Percentiles rank a stretch among this genome's conserved stretches.
Conservation (phyloP, 2,888 invertebrate species). For the Sphaerophoria rueppellii region DNA sequence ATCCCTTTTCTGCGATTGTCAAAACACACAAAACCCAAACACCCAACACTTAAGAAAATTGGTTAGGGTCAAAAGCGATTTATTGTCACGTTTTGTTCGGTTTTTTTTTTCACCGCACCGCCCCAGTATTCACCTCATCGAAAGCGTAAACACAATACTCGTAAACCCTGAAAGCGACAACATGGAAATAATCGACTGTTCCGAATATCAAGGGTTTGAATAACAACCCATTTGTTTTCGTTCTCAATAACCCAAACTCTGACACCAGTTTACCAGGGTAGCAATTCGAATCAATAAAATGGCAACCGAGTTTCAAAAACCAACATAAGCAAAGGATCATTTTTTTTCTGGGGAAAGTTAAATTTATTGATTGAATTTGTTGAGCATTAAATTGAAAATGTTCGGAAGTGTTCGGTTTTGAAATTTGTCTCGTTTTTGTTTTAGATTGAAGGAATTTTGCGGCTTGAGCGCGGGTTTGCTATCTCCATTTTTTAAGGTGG, state of each 20-base stretch:
- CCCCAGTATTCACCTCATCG: neutral
- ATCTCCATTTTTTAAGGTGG: too few relatives aligned
- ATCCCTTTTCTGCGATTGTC: slow-evolving; percentile 24
- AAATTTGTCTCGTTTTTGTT: too few relatives aligned
- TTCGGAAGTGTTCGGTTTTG: too few relatives aligned
- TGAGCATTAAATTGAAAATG: slow-evolving; percentile 10
- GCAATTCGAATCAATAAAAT: slow-evolving; percentile 16
- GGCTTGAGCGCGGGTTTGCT: too few relatives aligned
- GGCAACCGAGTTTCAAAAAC: neutral
- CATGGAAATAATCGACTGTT: slow-evolving; percentile 30
- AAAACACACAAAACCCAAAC: slow-evolving; percentile 25
- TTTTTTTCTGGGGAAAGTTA: neutral
- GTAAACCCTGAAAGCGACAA: slow-evolving; percentile 23
- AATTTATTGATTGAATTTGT: slow-evolving; percentile 24
- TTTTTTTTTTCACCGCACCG: slow-evolving; percentile 32
- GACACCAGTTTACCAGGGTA: neutral
- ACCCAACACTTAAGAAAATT: slow-evolving; percentile 47
- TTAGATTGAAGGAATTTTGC: too few relatives aligned
- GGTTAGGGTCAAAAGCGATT: slow-evolving; percentile 48
- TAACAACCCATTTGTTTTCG: slow-evolving; percentile 27
- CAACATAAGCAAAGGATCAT: neutral
- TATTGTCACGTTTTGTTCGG: slow-evolving; percentile 44
- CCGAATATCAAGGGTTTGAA: slow-evolving; percentile 16
- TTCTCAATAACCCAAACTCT: slow-evolving; percentile 9
- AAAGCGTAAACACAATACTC: neutral